A percentile compares a stretch with the other conserved stretches of the same genome.
Evolutionary conservation across 2,888 invertebrate species (phyloP).

Genomic region (Oeneis ivallda): DNA sequence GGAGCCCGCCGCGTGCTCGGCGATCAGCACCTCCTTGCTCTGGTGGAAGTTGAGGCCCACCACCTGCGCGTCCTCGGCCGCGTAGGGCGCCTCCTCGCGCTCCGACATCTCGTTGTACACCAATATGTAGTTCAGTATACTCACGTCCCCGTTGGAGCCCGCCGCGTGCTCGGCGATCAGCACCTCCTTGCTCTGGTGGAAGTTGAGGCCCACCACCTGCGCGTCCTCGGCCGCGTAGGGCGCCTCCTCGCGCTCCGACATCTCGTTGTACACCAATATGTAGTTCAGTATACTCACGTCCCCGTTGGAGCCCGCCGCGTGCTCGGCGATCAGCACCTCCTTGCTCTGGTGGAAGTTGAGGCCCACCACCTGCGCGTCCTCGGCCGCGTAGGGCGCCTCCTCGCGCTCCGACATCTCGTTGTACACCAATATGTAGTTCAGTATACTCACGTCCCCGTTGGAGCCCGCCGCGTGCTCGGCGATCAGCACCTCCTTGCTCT

Average conservation of each 20-base stretch:
- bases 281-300: too few species aligned
- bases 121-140: too few species aligned
- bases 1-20: constrained; percentile 85
- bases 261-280: constrained; percentile 90
- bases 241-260: constrained; percentile 91
- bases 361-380: constrained; percentile 93
- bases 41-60: constrained; percentile 94
- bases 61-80: constrained; percentile 92
- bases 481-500: constrained; percentile 93
- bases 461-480: constrained; percentile 86
- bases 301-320: constrained; percentile 82
- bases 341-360: constrained; percentile 95
- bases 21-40: constrained; percentile 93
- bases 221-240: constrained; percentile 93
- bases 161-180: constrained; percentile 89
- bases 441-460: constrained; percentile 73
- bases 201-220: constrained; percentile 93
- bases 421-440: too few species aligned
- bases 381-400: constrained; percentile 91
- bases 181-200: constrained; percentile 95
- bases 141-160: constrained; percentile 69
- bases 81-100: constrained; percentile 90
- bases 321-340: constrained; percentile 90
- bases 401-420: constrained; percentile 91
- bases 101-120: constrained; percentile 91